Evolutionary conservation across 2,113 vertebrate species (phyloP).

Genomic region (Sitta europaea): DNA sequence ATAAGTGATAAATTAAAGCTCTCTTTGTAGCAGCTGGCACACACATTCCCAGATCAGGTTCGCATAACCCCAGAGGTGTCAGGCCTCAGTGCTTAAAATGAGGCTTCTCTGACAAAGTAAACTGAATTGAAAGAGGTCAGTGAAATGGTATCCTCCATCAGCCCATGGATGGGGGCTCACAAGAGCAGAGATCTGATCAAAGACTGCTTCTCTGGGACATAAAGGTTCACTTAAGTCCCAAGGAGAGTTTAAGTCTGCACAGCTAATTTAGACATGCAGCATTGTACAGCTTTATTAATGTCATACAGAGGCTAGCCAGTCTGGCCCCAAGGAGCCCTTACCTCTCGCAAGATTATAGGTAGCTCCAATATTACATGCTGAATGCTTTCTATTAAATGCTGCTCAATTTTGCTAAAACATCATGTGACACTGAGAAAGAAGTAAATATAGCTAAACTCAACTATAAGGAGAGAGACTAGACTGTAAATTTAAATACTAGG

Average conservation of each 20-base stretch:
- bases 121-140: background rate
- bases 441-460: background rate
- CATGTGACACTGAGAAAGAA: background rate
- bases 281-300: background rate
- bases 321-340: background rate
- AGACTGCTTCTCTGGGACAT: background rate
- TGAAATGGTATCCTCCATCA: background rate
- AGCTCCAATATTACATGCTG: background rate
- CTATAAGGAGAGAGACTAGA: background rate
- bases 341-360: rapidly evolving
- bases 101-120: background rate
- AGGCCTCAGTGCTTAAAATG: background rate
- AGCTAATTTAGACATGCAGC: background rate
- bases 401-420: background rate
- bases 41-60: background rate
- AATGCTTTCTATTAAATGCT: background rate
- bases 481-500: background rate
- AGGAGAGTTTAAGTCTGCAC: background rate
- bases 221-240: background rate
- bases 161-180: background rate
- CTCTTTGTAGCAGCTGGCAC: background rate
- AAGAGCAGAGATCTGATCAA: background rate
- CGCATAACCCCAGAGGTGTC: background rate
- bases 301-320: background rate
- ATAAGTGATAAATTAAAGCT: background rate